Base-by-base conservation (phyloP, 2,113 vertebrate genomes). In the Willisornis vidua region DNA sequence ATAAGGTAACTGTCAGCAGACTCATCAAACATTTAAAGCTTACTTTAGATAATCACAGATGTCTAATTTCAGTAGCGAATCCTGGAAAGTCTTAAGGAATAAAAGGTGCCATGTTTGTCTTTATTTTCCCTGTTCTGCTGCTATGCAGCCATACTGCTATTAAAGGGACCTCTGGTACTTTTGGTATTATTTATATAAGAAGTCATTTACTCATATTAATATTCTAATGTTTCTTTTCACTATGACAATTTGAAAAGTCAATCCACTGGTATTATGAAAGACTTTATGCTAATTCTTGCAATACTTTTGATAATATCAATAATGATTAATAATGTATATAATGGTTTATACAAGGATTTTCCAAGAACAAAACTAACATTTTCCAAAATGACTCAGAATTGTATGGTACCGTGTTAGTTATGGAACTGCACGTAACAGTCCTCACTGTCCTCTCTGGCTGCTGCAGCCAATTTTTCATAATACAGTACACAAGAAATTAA, bases 61-160 rank as follows among this genome's bases (percentile, higher is more conserved):
- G 22, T 76, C 55, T 76, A 39, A 73, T 76, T 92, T 87, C n/a
- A 71, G 59, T 94, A 79, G 85, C 20, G 52, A 85, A 28, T 67
- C 24, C 67, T 89, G 65, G 48, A 80, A 82, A 81, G 24, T 5
- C 65, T 46, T 58, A 71, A 76, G 82, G 48, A 91, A 78, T 61
- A 72, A 85, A 85, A 79, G 85, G 62, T 76, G 57, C 79, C 45
- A 33, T 74, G 46, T 77, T 71, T 92, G 58, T 71, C 62, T 77
- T 29, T 57, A 49, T 77, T 89, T 92, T 70, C 52, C 62, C 58
- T 41, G 18, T 58, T 91, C 66, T 93, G 68, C 90, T 95, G 94
- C 96, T 95, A 7, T 94, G 94, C 80, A 85, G 91, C 59, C 85
- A 62, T 87, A 12, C 63, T 87, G 85, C 61, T 62, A 17, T 97